Evolutionary conservation across 2,888 invertebrate species (phyloP).

Genomic region (Drosophila cognata): DNA sequence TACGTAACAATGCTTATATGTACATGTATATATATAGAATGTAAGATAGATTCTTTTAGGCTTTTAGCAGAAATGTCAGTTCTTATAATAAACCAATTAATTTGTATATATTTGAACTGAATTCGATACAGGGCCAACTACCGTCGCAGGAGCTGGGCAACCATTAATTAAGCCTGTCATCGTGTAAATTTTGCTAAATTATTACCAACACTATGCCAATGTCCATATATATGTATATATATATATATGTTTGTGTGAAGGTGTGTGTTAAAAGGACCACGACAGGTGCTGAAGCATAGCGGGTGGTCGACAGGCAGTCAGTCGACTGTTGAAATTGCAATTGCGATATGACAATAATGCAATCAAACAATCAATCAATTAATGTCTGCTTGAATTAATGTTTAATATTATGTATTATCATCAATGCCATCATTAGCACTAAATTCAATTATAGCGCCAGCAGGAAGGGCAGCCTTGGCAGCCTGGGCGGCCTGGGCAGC

Average conservation of each 20-base stretch:
- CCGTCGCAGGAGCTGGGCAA: slow-evolving; percentile 16
- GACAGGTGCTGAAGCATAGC: slow-evolving; percentile 16
- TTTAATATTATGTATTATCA: slow-evolving; percentile 72
- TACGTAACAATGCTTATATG: background rate
- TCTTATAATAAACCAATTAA: slow-evolving; percentile 46
- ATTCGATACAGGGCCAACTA: slow-evolving; percentile 1
- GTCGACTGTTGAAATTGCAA: slow-evolving; percentile 57
- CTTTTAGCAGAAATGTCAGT: slow-evolving; percentile 8
- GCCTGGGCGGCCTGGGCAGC: background rate
- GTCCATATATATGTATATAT: no score
- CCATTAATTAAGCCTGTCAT: slow-evolving; percentile 75
- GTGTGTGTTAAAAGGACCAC: slow-evolving; percentile 12
- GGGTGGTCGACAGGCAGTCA: background rate
- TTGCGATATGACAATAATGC: slow-evolving; percentile 79
- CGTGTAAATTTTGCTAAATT: slow-evolving; percentile 74
- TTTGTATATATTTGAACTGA: slow-evolving; percentile 41
- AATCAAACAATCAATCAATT: slow-evolving; percentile 82
- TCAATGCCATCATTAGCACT: slow-evolving; percentile 79
- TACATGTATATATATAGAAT: background rate
- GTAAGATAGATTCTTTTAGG: background rate
- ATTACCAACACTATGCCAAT: slow-evolving; percentile 59
- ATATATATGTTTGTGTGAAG: background rate
- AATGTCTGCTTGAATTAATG: slow-evolving; percentile 76
- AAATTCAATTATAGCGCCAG: slow-evolving; percentile 70
- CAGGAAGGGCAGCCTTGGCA: background rate